Base-by-base conservation (phyloP, 2,113 vertebrate genomes). In the Gavialis gangeticus region DNA sequence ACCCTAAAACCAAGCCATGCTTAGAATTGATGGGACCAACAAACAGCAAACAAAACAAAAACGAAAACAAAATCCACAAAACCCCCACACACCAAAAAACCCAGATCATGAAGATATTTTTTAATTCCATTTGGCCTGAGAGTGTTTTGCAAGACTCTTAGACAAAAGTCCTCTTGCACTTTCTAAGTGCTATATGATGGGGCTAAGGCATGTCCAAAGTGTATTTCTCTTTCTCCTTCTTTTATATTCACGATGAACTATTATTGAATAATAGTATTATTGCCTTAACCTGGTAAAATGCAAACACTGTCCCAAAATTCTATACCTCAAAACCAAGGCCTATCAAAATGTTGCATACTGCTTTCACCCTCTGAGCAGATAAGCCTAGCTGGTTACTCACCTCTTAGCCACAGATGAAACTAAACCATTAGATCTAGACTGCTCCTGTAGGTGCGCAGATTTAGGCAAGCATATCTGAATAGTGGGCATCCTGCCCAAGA, bases 61-160 rank as follows among this genome's bases (percentile, higher is more conserved):
- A 34, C 34, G 5, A 34, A 34, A 34, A 34, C 4, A 34, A 34
- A 4, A 34, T 5, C 4, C 34, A 34, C 34, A 34, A 4, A 34
- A 34, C 34, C 34, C 34, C 34, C 34, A 24, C 12, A 75, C 21
- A 6, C 1, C 15, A 2, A 89, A 83, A 64, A 21, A 0, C 2
- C 28, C 5, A 1, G 2, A 24, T 55, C 1, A 62, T n/a, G 4
- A 22, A 78, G 63, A 81, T 1, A 1, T 1, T 15, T 71, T 58
- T 34, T 22, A 3, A n/a, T 90, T 58, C 8, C 6, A 24, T 71
- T 77, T 84, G 4, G 24, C 62, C 19, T 64, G 10, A 4, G 2
- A 56, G 1, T 5, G 25, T 1, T 59, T 30, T 79, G 54, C 67
- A 71, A 21, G 37, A 71, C 21, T 37, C 4, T 21, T 16, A 71